Conservation (phyloP, 1,140 invertebrate genomes). For the Ceratina japonica region DNA sequence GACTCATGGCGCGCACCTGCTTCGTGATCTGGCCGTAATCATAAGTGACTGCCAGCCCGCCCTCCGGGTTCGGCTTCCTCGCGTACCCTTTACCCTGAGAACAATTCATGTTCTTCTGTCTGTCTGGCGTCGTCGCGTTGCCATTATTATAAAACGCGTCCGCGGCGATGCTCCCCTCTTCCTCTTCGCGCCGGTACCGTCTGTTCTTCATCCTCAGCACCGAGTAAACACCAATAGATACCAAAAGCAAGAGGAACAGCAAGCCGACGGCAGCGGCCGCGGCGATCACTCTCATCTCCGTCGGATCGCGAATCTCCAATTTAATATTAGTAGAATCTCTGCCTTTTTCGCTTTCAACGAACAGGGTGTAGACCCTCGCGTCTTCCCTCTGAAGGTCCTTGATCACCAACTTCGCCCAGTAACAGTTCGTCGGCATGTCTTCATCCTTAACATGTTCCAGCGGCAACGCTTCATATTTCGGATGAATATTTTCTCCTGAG, state of each 20-base stretch:
- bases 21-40: slow-evolving; percentile 76
- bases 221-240: slow-evolving; percentile 69
- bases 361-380: slow-evolving; percentile 72
- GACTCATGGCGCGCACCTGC: slow-evolving; percentile 74
- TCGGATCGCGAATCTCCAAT: slow-evolving; percentile 73
- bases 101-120: slow-evolving; percentile 60
- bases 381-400: slow-evolving; percentile 75
- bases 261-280: slow-evolving; percentile 71
- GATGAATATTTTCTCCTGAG: slow-evolving; percentile 73
- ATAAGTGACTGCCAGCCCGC: slow-evolving; percentile 73
- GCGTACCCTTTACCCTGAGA: slow-evolving; percentile 59
- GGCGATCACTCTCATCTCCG: slow-evolving; percentile 74
- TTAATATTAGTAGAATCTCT: slow-evolving; percentile 74
- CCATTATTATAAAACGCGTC: slow-evolving; percentile 72
- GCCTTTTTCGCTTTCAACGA: slow-evolving; percentile 76
- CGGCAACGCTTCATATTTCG: slow-evolving; percentile 75
- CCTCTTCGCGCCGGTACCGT: slow-evolving; percentile 71
- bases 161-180: slow-evolving; percentile 75
- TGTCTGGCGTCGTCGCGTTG: slow-evolving; percentile 56
- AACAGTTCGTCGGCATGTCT: slow-evolving; percentile 75
- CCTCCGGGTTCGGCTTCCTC: slow-evolving; percentile 68
- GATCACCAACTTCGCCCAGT: slow-evolving; percentile 77
- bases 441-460: slow-evolving; percentile 75
- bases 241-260: slow-evolving; percentile 71
- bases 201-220: slow-evolving; percentile 68